Evolutionary conservation across 1,140 invertebrate species (phyloP).

Genomic region (Camponotus floridanus): DNA sequence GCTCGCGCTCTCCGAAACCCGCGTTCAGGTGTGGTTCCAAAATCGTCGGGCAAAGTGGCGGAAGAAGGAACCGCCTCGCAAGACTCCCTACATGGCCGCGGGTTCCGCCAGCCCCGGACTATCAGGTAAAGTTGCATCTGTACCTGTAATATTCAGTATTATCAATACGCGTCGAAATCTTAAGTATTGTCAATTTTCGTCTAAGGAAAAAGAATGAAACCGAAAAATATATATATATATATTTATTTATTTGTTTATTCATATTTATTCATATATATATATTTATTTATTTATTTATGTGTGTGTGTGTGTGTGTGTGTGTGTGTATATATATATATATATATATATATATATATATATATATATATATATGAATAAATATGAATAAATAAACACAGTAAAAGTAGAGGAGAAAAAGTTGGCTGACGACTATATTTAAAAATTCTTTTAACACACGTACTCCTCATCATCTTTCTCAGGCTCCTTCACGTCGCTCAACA

Average conservation of each 20-base stretch:
- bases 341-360: neutral
- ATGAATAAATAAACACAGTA: constrained; percentile 36
- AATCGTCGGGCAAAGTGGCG: constrained; percentile 99
- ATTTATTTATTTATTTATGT: no score
- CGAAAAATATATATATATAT: constrained; percentile 26
- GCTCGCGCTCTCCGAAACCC: constrained; percentile 95
- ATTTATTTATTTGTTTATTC: no score
- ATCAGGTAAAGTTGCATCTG: constrained; percentile 77
- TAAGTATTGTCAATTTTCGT: constrained; percentile 75
- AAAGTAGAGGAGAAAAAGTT: neutral
- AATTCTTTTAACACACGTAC: no score
- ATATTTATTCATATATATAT: neutral
- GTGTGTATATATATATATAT: neutral
- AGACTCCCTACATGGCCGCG: constrained; percentile 91
- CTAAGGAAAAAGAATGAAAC: neutral
- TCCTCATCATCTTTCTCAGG: constrained; percentile 77
- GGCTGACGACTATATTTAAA: neutral
- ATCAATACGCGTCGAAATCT: constrained; percentile 74
- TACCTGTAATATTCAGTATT: constrained; percentile 64
- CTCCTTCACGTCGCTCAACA: constrained; percentile 89
- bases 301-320: no score
- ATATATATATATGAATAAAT: neutral
- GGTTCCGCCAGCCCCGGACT: constrained; percentile 88
- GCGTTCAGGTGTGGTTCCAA: constrained; percentile 98
- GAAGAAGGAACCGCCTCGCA: constrained; percentile 98